Percentiles rank a stretch among this genome's conserved stretches.
phyloP scores from a whole-genome alignment of 1,140 invertebrate species.

The Bombus superbus region DNA sequence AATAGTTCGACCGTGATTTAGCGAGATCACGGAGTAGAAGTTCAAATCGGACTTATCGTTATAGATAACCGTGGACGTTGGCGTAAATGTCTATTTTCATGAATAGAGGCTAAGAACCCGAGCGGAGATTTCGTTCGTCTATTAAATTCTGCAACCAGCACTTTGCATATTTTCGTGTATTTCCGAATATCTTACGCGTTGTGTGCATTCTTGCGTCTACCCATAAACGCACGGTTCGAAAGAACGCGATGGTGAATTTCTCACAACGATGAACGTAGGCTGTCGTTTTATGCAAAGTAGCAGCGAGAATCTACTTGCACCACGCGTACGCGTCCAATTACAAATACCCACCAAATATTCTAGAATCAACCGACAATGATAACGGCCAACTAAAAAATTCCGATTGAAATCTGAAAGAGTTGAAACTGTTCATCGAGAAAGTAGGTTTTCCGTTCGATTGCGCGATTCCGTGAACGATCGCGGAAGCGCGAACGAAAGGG shows the following conservation, averaged over 20 bases:
- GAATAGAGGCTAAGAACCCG: not conserved
- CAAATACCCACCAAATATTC: not conserved
- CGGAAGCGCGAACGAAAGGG: not conserved
- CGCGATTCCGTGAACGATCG: not conserved
- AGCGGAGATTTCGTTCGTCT: not conserved
- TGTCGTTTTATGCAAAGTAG: no score
- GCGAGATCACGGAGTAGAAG: not conserved
- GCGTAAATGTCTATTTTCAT: not conserved
- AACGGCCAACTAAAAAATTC: not conserved
- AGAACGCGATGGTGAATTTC: no score
- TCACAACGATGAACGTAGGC: no score
- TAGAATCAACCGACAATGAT: not conserved
- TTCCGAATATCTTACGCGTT: no score
- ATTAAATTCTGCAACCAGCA: not conserved
- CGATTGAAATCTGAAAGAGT: not conserved
- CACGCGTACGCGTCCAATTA: no score
- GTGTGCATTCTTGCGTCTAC: no score
- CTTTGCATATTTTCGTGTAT: no score
- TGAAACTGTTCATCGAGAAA: not conserved
- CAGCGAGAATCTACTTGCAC: no score
- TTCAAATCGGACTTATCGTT: not conserved
- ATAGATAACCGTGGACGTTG: no score
- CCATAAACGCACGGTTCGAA: no score
- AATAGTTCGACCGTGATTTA: slow-evolving; percentile 19
- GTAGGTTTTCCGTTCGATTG: not conserved